Conservation (phyloP, 2,797 vertebrate species). For the Cephalopachus bancanus region DNA sequence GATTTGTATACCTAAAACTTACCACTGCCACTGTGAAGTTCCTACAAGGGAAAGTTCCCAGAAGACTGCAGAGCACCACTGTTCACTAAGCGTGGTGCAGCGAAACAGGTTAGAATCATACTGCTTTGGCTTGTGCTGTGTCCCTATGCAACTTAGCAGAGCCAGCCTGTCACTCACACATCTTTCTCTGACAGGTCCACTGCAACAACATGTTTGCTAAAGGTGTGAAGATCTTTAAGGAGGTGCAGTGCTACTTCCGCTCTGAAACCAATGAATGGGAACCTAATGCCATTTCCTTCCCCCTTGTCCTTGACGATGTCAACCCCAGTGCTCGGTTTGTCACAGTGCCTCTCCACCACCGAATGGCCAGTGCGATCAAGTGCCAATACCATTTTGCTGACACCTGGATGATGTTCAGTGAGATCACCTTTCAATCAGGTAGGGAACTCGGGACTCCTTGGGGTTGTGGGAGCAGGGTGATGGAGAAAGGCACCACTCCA, state of each 20-base stretch:
- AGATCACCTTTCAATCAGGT: slow-evolving; percentile 99
- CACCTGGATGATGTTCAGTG: slow-evolving; percentile 99
- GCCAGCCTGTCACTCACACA: background rate
- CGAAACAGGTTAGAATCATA: background rate
- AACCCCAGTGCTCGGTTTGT: slow-evolving; percentile 96
- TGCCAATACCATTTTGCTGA: slow-evolving; percentile 98
- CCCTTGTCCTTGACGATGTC: slow-evolving; percentile 93
- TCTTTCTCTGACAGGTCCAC: slow-evolving; percentile 92
- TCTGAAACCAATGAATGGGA: slow-evolving; percentile 96
- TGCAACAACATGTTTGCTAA: slow-evolving; percentile 98
- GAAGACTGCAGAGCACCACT: background rate
- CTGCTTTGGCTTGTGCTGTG: background rate
- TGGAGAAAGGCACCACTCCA: background rate
- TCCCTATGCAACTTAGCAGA: background rate
- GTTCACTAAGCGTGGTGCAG: background rate
- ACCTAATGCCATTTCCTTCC: slow-evolving; percentile 91
- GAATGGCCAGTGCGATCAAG: slow-evolving; percentile 98
- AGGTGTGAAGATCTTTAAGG: slow-evolving; percentile 95
- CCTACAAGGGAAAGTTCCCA: background rate
- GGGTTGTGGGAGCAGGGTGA: background rate
- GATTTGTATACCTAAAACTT: background rate
- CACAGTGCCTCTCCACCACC: slow-evolving; percentile 95
- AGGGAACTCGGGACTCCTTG: background rate
- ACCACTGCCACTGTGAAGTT: background rate
- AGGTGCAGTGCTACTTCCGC: slow-evolving; percentile 96